Conservation (phyloP, 2,888 invertebrate genomes). For the Charanyca ferruginea region DNA sequence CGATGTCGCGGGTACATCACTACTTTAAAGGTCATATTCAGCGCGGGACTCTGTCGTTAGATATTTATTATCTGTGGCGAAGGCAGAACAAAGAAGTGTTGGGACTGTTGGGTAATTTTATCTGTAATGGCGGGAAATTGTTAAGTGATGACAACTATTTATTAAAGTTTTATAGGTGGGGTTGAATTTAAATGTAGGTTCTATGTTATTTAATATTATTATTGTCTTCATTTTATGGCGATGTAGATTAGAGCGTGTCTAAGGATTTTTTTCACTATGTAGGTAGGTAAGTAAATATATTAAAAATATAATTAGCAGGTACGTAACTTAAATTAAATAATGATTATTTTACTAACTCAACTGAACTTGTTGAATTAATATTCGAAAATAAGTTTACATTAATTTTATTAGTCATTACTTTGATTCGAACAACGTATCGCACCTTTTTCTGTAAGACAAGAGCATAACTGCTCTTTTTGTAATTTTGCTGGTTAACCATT, state of each 20-base stretch:
- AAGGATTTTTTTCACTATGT: constrained; percentile 15
- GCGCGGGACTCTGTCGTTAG: constrained; percentile 68
- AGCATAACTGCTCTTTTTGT: too few species aligned
- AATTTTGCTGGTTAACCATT: too few species aligned
- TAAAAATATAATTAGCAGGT: background rate
- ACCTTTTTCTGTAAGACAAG: too few species aligned
- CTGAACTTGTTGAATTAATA: background rate
- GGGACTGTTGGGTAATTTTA: constrained; percentile 50
- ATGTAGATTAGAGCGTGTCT: constrained; percentile 43
- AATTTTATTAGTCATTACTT: background rate
- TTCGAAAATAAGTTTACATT: constrained; percentile 7
- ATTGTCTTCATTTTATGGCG: constrained; percentile 64
- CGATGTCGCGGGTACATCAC: constrained; percentile 76
- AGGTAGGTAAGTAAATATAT: background rate
- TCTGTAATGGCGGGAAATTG: constrained; percentile 48
- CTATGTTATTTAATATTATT: constrained; percentile 65
- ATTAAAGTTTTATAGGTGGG: constrained; percentile 44
- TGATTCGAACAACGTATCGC: background rate
- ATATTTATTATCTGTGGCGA: constrained; percentile 59
- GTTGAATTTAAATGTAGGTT: constrained; percentile 53
- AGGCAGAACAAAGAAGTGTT: constrained; percentile 62
- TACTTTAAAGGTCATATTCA: constrained; percentile 69
- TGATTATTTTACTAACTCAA: constrained; percentile 9
- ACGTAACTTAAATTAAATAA: background rate
- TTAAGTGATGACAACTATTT: constrained; percentile 52